Evolutionary conservation across 2,113 vertebrate genomes (phyloP), one percentile per base, ranked within the genome.

Genomic region (Tragelaphus buxtoni): DNA sequence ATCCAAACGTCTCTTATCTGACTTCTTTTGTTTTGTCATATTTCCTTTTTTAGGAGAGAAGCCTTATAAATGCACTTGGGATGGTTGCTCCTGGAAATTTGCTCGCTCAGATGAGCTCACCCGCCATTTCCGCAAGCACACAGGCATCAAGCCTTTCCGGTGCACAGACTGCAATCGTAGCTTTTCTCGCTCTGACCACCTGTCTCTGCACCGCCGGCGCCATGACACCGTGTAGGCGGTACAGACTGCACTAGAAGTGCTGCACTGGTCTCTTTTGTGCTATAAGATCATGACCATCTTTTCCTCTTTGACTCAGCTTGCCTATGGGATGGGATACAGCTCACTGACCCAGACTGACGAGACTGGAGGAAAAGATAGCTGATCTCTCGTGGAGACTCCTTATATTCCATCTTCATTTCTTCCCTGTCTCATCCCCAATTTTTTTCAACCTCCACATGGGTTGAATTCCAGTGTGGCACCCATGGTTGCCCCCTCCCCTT

Each of bases 101-200:
- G 99, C 99, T 85, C 99, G 99, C 96, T 99, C 99, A 0, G 99
- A 99, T 53, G 99, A 99, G 99, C 98, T 99, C 92, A 99, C 99
- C 9, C 99, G 99, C 85, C 99, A 99, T 97, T 99, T 99, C 98
- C 99, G 99, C 91, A 99, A 99, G 98, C 99, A 99, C 99, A 99
- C 99, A 0, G 99, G 99, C 95, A 99, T 99, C 98, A 99, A 99
- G 96, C 99, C 99, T n/a, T 99, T 99, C 98, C 99, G 99, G 98
- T 99, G 99, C 99, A 99, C 99, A 72, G 99, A 99, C 99, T 99
- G 99, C 30, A 99, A 99, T 98, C 99, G 99, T 98, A 99, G 99
- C 98, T 99, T 99, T 99, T 99, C 99, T 63, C 99, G 99, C 94
- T 99, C 99, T 2, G 99, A 99, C 98, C 99, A 99, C 98, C 99